These are phyloP conservation scores for Torymus auratus DNA, from an alignment of 2,888 invertebrate genomes.

Conservation along the genomic window DNA sequence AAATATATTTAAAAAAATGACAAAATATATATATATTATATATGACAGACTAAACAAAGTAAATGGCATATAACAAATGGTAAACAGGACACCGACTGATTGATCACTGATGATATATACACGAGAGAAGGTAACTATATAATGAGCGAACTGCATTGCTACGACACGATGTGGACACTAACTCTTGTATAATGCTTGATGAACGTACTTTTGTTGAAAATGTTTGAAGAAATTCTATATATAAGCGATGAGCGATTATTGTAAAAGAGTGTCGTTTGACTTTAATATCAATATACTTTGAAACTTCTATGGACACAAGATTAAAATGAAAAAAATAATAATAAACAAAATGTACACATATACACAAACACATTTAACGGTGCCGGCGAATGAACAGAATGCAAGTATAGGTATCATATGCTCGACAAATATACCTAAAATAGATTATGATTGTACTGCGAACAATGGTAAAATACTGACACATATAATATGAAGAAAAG, in stretches of 20 bases:
- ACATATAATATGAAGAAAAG: constrained; percentile 42
- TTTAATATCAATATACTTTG: constrained; percentile 61
- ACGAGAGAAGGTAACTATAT: constrained; percentile 59
- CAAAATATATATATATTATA: constrained; percentile 54
- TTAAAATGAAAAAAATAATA: constrained; percentile 45
- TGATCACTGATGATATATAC: constrained; percentile 46
- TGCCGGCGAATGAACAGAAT: constrained; percentile 48
- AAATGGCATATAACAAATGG: constrained; percentile 50
- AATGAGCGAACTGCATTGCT: constrained; percentile 65
- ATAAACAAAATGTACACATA: constrained; percentile 34
- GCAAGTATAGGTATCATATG: constrained; percentile 44
- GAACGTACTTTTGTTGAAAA: constrained; percentile 73
- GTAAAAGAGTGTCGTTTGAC: constrained; percentile 71
- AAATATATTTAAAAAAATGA: constrained; percentile 42
- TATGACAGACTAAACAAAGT: constrained; percentile 54
- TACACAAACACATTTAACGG: constrained; percentile 24
- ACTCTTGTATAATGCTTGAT: constrained; percentile 73
- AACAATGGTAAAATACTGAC: constrained; percentile 52
- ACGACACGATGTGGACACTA: constrained; percentile 67
- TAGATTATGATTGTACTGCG: constrained; percentile 60
- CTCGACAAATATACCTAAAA: constrained; percentile 50
- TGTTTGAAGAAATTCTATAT: constrained; percentile 72
- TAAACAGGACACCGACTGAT: constrained; percentile 53
- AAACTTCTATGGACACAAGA: constrained; percentile 70
- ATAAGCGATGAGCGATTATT: constrained; percentile 67